phyloP scores from a whole-genome alignment of 2,113 vertebrate genomes.

The Rhynchomys soricoides region DNA sequence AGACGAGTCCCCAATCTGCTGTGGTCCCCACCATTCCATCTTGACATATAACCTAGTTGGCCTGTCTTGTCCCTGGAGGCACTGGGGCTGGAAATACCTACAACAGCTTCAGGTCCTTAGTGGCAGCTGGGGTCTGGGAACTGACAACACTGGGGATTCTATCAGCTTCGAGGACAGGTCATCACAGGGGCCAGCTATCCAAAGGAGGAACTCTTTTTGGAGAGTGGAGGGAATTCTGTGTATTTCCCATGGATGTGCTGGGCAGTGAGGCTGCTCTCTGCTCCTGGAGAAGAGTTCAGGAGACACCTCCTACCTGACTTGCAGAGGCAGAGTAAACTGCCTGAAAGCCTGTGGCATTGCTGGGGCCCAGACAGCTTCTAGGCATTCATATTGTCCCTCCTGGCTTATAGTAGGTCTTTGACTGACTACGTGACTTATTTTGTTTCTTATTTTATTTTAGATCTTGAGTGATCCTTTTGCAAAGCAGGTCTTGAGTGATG shows the following conservation, averaged over 20 bases:
- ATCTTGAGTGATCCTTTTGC: background rate
- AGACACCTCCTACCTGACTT: background rate
- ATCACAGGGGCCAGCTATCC: background rate
- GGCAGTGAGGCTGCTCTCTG: accelerated
- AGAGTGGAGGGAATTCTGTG: background rate
- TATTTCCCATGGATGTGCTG: background rate
- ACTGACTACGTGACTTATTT: background rate
- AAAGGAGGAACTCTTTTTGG: background rate
- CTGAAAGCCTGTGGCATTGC: background rate
- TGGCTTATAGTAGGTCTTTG: background rate
- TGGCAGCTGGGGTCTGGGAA: background rate
- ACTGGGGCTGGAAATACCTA: background rate
- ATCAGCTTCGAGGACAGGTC: background rate
- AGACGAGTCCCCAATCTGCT: accelerated
- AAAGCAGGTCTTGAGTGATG: background rate
- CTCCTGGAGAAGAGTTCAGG: background rate
- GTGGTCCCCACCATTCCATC: background rate
- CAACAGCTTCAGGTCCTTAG: background rate
- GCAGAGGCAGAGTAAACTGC: background rate
- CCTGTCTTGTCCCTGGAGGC: background rate
- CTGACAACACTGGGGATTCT: accelerated
- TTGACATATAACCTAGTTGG: no score
- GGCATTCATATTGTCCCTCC: background rate
- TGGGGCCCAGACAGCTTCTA: background rate
- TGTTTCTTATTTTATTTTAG: background rate